Evolutionary conservation across 2,113 vertebrate species (phyloP), one percentile per base, ranked within the genome.

Genomic region (Aleadryas rufinucha): DNA sequence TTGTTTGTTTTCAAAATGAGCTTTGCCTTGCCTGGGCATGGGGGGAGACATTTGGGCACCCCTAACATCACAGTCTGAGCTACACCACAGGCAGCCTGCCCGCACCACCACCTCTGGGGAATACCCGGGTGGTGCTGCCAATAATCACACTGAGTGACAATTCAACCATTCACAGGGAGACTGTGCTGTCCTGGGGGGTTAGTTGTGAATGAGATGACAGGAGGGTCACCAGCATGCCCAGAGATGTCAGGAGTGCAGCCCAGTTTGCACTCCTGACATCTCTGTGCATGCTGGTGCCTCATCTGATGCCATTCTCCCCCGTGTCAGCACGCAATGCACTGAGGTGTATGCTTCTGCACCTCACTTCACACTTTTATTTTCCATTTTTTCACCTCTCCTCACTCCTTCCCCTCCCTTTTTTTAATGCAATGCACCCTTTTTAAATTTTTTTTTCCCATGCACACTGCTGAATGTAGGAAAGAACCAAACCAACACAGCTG

Each of bases 321-420:
- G 45, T 0, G 0, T 41, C 84, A 84, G 47, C 72, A 81, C 0
- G 0, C 27, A 15, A 1, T 11, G 56, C 39, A 78, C 21, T 21
- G 3, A 72, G 45, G 26, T 41, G 53, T 14, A 37, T 21, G 31
- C 28, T 68, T 77, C 28, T 31, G 10, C 64, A 66, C 7, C 88
- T 42, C 31, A 47, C 57, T 42, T 49, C 37, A 6, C 11, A 14
- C 23, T 61, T 79, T 24, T 16, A 49, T 83, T 84, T 84, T 37
- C 74, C 33, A 10, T 26, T 91, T 82, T 89, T 85, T 54, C 50
- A 60, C 20, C 35, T 45, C 60, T 30, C 37, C 42, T 75, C 56
- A 45, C 13, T 52, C 47, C 50, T 84, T 28, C 11, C 6, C 8
- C 30, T 84, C 35, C 27, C 8, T 11, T 61, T 76, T 42, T 33